Evolutionary conservation across 2,888 invertebrate genomes (phyloP), one percentile per base, ranked within the genome.

Genomic region (Dasypogon diadema): DNA sequence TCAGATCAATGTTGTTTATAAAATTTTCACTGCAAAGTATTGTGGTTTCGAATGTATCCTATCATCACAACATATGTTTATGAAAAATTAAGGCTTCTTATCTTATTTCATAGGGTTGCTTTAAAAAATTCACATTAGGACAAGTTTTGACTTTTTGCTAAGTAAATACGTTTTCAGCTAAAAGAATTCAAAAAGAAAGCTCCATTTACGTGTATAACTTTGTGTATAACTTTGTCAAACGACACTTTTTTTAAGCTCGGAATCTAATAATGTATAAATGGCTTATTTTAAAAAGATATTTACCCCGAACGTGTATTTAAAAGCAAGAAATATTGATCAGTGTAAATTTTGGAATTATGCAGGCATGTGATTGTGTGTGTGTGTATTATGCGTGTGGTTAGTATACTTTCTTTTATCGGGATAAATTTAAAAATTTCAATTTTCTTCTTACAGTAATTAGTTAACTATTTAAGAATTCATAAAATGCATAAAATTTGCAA

Each of bases 31-130:
- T 48, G 65, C 48, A 65, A 48, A 65, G 48, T 65, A 65, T 37
- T 46, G 48, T 51, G 51, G 18, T 51, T 16, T 51, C 21, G 8
- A 51, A 3, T 51, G 51, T 16, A 51, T 51, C 21, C 51, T 51
- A 51, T 51, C 18, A 51, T 51, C 51, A 51, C 51, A 51, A 51
- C 51, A 51, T 51, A 21, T 16, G 18, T 65, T 37, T 65, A 46
- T 46, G 16, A 18, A 65, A 48, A 24, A 65, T 65, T 65, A 65
- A 65, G 65, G 65, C 65, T 65, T 65, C 46, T 65, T 65, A 42
- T 65, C 65, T 65, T 65, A 65, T 65, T 42, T 24, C 26, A 24
- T 42, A 65, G 24, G 42, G 48, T 65, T 65, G 48, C 48, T 65
- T 65, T 65, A 65, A 65, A 65, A 65, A 65, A 24, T 46, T 14